Conservation (phyloP, 2,113 vertebrate species). For the Python bivittatus region DNA sequence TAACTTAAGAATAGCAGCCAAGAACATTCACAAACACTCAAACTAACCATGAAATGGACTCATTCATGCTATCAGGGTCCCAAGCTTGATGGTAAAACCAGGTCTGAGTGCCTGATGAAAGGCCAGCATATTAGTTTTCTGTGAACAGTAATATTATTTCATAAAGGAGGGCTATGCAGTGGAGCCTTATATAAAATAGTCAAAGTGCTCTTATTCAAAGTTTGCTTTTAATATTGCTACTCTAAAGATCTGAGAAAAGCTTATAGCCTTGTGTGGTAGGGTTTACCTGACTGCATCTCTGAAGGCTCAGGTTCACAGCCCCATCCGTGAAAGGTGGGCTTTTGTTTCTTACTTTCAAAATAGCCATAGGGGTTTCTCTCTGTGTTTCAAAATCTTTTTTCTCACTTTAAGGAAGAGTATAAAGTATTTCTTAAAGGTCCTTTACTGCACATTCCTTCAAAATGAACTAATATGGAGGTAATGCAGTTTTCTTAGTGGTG, state of each 20-base stretch:
- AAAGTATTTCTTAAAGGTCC: not conserved
- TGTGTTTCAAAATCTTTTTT: not conserved
- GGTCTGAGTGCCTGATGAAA: not conserved
- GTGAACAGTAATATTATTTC: constrained; percentile 2
- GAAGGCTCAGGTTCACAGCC: too few relatives aligned
- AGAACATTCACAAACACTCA: not conserved
- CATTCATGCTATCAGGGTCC: not conserved
- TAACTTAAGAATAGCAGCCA: not conserved
- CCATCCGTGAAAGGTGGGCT: not conserved
- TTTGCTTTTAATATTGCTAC: not conserved
- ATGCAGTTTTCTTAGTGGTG: not conserved
- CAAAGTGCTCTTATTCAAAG: not conserved
- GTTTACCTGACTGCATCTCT: not conserved
- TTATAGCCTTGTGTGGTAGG: not conserved
- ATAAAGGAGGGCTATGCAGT: not conserved
- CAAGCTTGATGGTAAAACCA: not conserved
- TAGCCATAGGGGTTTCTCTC: not conserved
- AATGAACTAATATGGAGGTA: not conserved
- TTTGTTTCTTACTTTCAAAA: not conserved
- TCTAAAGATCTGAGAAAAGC: not conserved
- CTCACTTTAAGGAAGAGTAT: not conserved
- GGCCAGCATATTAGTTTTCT: not conserved
- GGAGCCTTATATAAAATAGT: not conserved
- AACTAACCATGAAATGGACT: not conserved
- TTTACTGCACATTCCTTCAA: not conserved